A percentile compares a stretch with the other conserved stretches of the same genome.
Evolutionary conservation across 2,113 vertebrate genomes (phyloP).

Genomic region (Melospiza georgiana): DNA sequence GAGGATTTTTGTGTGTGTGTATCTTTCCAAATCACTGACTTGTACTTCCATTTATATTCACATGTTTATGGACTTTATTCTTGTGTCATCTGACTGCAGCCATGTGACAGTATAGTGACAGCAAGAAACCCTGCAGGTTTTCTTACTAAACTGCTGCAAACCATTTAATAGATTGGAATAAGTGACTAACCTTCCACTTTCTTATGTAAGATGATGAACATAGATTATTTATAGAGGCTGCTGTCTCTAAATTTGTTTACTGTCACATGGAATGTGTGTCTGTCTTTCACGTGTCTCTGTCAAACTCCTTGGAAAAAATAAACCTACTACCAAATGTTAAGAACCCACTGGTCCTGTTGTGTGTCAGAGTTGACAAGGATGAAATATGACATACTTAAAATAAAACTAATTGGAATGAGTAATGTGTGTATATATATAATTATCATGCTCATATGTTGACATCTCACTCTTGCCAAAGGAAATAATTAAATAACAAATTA

Average conservation of each 20-base stretch:
- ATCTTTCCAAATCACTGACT: conserved; percentile 25
- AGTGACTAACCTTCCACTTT: conserved; percentile 43
- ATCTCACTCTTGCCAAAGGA: background rate
- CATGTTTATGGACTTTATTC: conserved; percentile 30
- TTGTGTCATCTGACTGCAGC: background rate
- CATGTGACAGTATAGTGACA: background rate
- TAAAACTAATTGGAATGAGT: conserved; percentile 15
- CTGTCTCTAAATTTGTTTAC: conserved; percentile 41
- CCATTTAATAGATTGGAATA: conserved; percentile 42
- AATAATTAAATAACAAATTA: conserved; percentile 10
- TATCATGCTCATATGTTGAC: background rate
- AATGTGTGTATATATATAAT: background rate
- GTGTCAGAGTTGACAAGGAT: conserved; percentile 8
- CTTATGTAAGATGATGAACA: conserved; percentile 56
- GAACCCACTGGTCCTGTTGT: background rate
- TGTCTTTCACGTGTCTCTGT: conserved; percentile 15
- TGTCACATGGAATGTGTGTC: conserved; percentile 41
- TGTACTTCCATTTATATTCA: conserved; percentile 28
- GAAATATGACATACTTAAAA: conserved; percentile 22
- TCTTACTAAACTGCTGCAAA: conserved; percentile 52
- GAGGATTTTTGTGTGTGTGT: background rate
- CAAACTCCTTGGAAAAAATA: conserved; percentile 30
- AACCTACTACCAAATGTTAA: background rate
- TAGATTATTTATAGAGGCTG: conserved; percentile 43
- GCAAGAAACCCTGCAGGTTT: conserved; percentile 49